Conservation (phyloP, 2,113 vertebrate genomes). For the Sinocyclocheilus rhinocerous region DNA sequence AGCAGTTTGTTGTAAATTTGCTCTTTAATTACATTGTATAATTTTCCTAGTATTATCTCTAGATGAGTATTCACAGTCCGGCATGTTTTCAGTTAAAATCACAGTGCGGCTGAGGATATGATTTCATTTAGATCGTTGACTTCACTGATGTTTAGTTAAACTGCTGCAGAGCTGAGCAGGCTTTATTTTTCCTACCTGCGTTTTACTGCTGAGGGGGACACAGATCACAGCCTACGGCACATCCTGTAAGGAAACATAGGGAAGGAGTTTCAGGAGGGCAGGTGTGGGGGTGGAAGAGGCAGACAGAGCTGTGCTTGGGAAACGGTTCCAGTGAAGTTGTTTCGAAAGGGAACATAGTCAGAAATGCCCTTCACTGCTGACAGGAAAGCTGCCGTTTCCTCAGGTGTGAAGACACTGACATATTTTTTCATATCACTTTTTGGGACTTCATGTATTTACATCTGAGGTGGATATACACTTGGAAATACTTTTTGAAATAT, state of each 20-base stretch:
- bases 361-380: constrained; percentile 8
- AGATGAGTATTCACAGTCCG: constrained; percentile 18
- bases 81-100: constrained; percentile 29
- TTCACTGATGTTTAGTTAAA: constrained; percentile 47
- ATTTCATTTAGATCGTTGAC: constrained; percentile 39
- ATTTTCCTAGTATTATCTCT: background rate
- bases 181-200: constrained; percentile 45
- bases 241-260: constrained; percentile 32
- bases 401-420: constrained; percentile 34
- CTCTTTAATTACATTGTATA: constrained; percentile 29
- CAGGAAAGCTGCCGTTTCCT: background rate
- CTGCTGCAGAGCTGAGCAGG: constrained; percentile 24
- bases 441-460: constrained; percentile 6
- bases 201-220: constrained; percentile 35
- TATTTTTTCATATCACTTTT: background rate
- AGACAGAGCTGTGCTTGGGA: background rate
- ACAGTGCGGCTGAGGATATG: constrained; percentile 31
- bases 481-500: background rate
- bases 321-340: background rate
- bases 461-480: background rate
- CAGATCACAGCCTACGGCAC: constrained; percentile 24
- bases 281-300: constrained; percentile 14
- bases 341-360: constrained; percentile 9
- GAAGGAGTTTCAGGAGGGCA: background rate
- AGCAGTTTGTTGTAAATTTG: constrained; percentile 36